These are phyloP conservation scores for Rhadinocentrus ornatus DNA, from an alignment of 2,797 vertebrate species.

Conservation along the genomic window DNA sequence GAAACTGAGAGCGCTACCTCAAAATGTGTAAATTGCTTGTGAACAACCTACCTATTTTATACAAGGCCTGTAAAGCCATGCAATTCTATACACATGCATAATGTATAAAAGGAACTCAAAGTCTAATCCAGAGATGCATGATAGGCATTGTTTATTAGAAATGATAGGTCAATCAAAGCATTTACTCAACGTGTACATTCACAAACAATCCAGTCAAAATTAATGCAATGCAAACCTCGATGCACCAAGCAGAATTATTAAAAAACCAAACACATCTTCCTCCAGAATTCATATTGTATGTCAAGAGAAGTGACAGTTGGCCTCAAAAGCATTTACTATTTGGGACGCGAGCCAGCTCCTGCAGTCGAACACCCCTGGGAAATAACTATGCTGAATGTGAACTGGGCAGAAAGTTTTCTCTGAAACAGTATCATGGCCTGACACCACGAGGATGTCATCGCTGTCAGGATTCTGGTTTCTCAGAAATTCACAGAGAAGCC, in stretches of 20 bases:
- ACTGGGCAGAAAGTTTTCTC: conserved; percentile 17
- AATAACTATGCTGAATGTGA: conserved; percentile 19
- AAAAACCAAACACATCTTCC: background rate
- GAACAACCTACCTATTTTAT: conserved; percentile 1
- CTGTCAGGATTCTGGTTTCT: background rate
- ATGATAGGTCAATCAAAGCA: conserved; percentile 17
- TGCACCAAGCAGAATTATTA: conserved; percentile 1
- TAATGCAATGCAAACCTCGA: conserved; percentile 7
- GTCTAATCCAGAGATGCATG: conserved; percentile 1
- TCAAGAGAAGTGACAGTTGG: conserved; percentile 6
- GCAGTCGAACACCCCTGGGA: background rate
- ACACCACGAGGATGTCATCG: background rate
- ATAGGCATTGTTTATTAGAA: conserved; percentile 17
- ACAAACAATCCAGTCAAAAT: conserved; percentile 16
- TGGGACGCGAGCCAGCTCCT: background rate
- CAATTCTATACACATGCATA: conserved; percentile 13
- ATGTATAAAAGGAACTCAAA: conserved; percentile 22
- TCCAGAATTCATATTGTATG: background rate
- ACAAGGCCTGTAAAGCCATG: background rate
- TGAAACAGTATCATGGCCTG: background rate
- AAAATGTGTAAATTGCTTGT: conserved; percentile 6
- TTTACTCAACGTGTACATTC: conserved; percentile 11
- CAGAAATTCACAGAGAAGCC: conserved; percentile 11
- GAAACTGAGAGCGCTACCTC: background rate
- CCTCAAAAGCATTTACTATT: conserved; percentile 21